Conservation (phyloP, 2,888 invertebrate species). For the Orthosia gothica region DNA sequence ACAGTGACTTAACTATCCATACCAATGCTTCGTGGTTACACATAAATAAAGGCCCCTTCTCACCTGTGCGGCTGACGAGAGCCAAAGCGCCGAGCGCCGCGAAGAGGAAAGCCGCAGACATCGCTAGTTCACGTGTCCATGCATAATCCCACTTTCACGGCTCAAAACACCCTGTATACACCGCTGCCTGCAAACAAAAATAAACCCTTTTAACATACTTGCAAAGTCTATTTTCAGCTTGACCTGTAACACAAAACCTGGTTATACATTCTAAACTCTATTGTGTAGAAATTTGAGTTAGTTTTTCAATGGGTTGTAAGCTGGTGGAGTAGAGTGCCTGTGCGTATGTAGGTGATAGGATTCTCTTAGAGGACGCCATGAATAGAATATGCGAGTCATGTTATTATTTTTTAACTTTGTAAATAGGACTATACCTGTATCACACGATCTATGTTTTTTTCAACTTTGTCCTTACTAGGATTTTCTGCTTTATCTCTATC, state of each 20-base stretch:
- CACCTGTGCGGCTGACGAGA: conserved; percentile 86
- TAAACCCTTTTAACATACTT: conserved; percentile 62
- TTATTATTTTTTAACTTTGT: conserved; percentile 44
- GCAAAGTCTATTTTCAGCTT: conserved; percentile 44
- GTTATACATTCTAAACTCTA: conserved; percentile 23
- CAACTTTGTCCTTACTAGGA: neutral
- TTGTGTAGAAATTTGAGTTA: conserved; percentile 16
- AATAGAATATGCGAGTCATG: conserved; percentile 53
- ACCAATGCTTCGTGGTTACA: conserved; percentile 55
- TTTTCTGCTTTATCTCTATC: neutral
- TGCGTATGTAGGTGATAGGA: conserved; percentile 30
- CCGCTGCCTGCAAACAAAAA: conserved; percentile 79
- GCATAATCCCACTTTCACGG: conserved; percentile 83
- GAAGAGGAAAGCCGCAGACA: conserved; percentile 83
- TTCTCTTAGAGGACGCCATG: conserved; percentile 44
- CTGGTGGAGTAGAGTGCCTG: conserved; percentile 24
- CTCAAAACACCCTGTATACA: conserved; percentile 74
- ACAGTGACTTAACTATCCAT: conserved; percentile 21
- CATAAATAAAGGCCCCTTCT: conserved; percentile 67
- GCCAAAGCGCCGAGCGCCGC: conserved; percentile 84
- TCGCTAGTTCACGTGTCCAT: conserved; percentile 82
- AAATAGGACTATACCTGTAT: conserved; percentile 34
- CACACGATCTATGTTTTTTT: conserved; percentile 1
- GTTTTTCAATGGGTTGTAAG: conserved; percentile 25
- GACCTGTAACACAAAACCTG: neutral